Evolutionary conservation across 2,888 invertebrate species (phyloP).

Genomic region (Agrilus biguttatus): DNA sequence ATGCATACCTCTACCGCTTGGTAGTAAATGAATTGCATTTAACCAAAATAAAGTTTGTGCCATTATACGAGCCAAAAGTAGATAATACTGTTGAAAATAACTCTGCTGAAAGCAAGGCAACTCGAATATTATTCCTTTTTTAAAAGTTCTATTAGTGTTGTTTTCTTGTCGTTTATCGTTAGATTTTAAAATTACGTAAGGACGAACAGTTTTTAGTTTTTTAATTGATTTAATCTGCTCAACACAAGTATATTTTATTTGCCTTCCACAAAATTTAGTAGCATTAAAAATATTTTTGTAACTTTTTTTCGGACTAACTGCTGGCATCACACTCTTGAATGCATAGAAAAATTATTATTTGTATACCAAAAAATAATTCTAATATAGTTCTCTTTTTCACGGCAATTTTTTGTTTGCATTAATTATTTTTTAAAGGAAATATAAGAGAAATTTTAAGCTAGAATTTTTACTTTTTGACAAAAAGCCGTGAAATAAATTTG

Average conservation of each 20-base stretch:
- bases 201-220: background rate
- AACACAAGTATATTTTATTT: background rate
- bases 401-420: too few relatives aligned
- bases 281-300: background rate
- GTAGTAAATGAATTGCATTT: constrained; percentile 19
- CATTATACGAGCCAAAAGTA: constrained; percentile 16
- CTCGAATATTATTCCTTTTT: constrained; percentile 15
- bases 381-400: too few relatives aligned
- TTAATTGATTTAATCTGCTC: background rate
- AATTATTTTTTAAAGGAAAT: too few relatives aligned
- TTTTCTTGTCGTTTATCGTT: too few relatives aligned
- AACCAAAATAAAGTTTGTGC: constrained; percentile 22
- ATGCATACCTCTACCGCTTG: constrained; percentile 18
- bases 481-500: too few relatives aligned
- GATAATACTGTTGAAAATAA: constrained; percentile 16
- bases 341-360: too few relatives aligned
- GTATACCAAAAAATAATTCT: too few relatives aligned
- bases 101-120: constrained; percentile 14
- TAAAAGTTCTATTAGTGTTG: too few relatives aligned
- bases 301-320: background rate
- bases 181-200: too few relatives aligned
- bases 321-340: too few relatives aligned
- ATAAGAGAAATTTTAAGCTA: too few relatives aligned
- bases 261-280: background rate
- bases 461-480: too few relatives aligned